Base-by-base conservation (phyloP, 2,888 invertebrate species). In the Andrena praecox region DNA sequence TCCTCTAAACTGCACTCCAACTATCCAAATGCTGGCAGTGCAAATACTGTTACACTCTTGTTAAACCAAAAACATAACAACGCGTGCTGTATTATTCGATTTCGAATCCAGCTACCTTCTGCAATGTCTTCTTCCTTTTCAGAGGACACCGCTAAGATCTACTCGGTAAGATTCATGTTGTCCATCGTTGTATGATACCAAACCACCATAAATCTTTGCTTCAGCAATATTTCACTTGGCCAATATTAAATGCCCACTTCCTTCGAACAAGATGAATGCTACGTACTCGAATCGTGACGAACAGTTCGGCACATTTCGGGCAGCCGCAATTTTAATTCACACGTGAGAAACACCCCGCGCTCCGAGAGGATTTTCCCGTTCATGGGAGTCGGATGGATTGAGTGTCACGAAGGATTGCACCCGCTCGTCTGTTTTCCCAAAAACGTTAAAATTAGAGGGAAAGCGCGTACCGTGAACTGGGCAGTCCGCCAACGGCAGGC, bases 401-500 rank as follows among this genome's bases (percentile, higher is more conserved):
- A 24, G 12, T 35, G n/a, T 12, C 7, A 12, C 70, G 29, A 29
- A 16, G 16, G n/a, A 7, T 12, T 64, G 1, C 20, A 42, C 1
- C 10, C 24, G 20, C 29, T 7, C 12, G n/a, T 62, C 24, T 31
- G 1, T 3, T 31, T 48, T 35, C 20, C 20, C 5, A 5, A 56
- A 56, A n/a, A 1, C 7, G 8, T 0, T 20, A 48, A 60, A 29
- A 7, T 70, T 29, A 29, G 59, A 29, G 20, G 10, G 31, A 48
- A 42, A 31, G 5, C 54, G 60, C 66, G 66, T 77, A 81, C 78
- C 67, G 82, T 68, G 52, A 75, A 63, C 29, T 10, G 20, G n/a
- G 59, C 69, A 42, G 48, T 52, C 63, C 62, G 64, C 27, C 48
- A 24, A 48, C 60, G 73, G 20, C 73, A 74, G 27, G 50, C 79